phyloP scores from a whole-genome alignment of 2,888 invertebrate species.

The Pelosia muscerda region DNA sequence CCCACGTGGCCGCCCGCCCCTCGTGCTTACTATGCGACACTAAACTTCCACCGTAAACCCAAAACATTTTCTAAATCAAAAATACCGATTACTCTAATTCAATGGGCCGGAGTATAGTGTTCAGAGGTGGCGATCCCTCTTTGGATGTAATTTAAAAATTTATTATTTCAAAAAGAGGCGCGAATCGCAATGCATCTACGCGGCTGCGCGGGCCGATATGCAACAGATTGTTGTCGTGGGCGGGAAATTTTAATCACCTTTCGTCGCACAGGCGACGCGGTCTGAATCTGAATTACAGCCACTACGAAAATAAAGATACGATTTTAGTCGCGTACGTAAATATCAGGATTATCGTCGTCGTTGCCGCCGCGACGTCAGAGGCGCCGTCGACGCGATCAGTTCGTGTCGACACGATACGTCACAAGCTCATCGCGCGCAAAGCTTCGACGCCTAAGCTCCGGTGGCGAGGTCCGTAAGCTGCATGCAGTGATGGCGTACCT shows the following conservation, averaged over 20 bases:
- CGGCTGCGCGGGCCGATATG: constrained; percentile 73
- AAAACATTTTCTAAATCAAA: constrained; percentile 22
- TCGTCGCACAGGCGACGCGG: constrained; percentile 67
- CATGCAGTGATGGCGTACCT: constrained; percentile 88
- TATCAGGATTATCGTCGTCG: constrained; percentile 66
- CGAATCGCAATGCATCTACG: constrained; percentile 57
- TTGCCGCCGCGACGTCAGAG: constrained; percentile 72
- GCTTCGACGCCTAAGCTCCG: constrained; percentile 14
- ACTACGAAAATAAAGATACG: constrained; percentile 75
- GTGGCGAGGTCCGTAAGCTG: constrained; percentile 40
- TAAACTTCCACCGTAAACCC: constrained; percentile 37
- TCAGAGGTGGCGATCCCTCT: constrained; percentile 7
- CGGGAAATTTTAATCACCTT: constrained; percentile 76
- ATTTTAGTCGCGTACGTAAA: constrained; percentile 76
- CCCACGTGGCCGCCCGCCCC: constrained; percentile 68
- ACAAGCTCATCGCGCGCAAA: constrained; percentile 39
- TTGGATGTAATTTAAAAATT: constrained; percentile 19
- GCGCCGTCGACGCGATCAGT: constrained; percentile 60
- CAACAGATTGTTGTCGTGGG: constrained; percentile 82
- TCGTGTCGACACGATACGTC: constrained; percentile 56
- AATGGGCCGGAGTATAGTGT: constrained; percentile 4
- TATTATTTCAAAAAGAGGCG: constrained; percentile 58
- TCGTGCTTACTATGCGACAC: constrained; percentile 46
- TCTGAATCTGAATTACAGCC: constrained; percentile 68
- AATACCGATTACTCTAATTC: constrained; percentile 13